Conservation (phyloP, 2,797 vertebrate species). For the Poecile montanus region DNA sequence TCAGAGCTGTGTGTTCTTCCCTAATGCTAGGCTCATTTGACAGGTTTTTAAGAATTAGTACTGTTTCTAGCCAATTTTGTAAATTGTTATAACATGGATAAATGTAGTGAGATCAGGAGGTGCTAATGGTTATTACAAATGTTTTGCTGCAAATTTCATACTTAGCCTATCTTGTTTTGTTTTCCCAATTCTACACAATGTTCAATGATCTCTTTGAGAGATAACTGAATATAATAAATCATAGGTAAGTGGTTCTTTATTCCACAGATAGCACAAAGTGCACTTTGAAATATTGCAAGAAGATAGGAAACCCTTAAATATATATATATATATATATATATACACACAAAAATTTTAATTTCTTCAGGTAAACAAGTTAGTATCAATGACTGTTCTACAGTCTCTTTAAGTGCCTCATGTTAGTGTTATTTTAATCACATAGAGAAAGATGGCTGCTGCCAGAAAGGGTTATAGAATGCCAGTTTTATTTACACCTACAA, state of each 20-base stretch:
- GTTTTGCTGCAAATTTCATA: constrained; percentile 19
- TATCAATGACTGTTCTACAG: constrained; percentile 12
- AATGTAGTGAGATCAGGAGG: neutral
- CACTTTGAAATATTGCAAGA: constrained; percentile 56
- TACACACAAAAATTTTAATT: constrained; percentile 37
- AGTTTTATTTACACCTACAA: neutral
- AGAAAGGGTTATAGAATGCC: constrained; percentile 12
- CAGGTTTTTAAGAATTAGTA: constrained; percentile 2
- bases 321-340: neutral
- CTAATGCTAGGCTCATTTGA: neutral
- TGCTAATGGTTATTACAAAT: neutral
- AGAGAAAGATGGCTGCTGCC: constrained; percentile 26
- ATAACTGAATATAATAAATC: constrained; percentile 21
- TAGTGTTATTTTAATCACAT: constrained; percentile 24
- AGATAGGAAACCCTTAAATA: constrained; percentile 9
- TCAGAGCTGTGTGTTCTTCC: neutral
- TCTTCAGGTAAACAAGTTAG: constrained; percentile 50
- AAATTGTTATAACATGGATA: neutral
- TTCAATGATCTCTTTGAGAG: constrained; percentile 17
- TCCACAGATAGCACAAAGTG: constrained; percentile 22
- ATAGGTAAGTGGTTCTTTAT: constrained; percentile 37
- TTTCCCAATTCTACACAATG: constrained; percentile 19
- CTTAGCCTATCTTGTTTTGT: constrained; percentile 28
- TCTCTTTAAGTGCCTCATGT: constrained; percentile 14
- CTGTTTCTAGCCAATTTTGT: neutral